phyloP scores from a whole-genome alignment of 2,888 invertebrate genomes.

The Nomada hirtipes region DNA sequence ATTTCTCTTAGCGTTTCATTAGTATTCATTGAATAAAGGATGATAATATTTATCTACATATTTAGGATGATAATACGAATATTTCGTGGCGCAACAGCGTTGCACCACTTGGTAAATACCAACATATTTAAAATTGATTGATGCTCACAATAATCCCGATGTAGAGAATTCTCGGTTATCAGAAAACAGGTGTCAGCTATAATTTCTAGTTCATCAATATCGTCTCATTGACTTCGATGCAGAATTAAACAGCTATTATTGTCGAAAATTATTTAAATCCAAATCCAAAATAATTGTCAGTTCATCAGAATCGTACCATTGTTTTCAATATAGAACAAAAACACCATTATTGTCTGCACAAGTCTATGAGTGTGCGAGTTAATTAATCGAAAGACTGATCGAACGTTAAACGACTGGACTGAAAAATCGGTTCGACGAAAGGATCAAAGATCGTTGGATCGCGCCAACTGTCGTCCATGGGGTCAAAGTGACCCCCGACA shows the following conservation, averaged over 20 bases:
- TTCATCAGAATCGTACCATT: background rate
- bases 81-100: constrained; percentile 45
- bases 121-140: constrained; percentile 48
- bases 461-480: constrained; percentile 21
- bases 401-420: too few relatives aligned
- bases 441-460: constrained; percentile 35
- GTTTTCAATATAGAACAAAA: too few relatives aligned
- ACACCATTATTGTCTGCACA: background rate
- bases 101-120: constrained; percentile 58
- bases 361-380: background rate
- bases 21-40: background rate
- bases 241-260: too few relatives aligned
- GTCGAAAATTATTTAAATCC: too few relatives aligned
- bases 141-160: constrained; percentile 43
- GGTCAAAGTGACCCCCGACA: constrained; percentile 10
- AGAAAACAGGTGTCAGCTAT: background rate
- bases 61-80: background rate
- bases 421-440: background rate
- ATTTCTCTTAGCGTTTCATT: too few relatives aligned
- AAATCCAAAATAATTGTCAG: background rate
- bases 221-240: too few relatives aligned
- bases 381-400: background rate
- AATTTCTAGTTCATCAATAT: background rate
- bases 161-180: constrained; percentile 32
- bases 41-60: constrained; percentile 4